Base-by-base conservation (phyloP, 2,888 invertebrate genomes). In the Conops quadrifasciatus region DNA sequence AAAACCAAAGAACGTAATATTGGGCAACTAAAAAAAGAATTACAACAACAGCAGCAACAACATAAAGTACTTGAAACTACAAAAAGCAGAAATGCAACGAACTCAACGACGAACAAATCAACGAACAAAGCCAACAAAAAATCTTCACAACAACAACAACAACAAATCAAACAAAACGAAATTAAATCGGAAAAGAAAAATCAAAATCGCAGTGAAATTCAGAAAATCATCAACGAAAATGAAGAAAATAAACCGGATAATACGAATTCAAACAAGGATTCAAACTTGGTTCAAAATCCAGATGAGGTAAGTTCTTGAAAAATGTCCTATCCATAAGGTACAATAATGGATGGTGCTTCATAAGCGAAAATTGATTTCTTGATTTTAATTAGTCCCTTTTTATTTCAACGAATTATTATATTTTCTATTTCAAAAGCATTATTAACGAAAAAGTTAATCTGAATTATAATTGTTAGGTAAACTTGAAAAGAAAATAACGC, bases 1-100 rank as follows among this genome's bases (percentile, higher is more conserved):
- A 90, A 90, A 88, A 89, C 90, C 87, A 90, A 90, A 86, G 90
- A 90, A 86, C 88, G 90, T 83, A 87, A 88, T 83, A 89, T 90
- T 81, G 87, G 88, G 85, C 90, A 89, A 85, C 79, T 85, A 67
- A 85, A 80, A 76, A 85, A 84, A 78, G 85, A 85, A 77, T 79
- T 83, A 78, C 81, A 82, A 79, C 79, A 78, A 76, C 78, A 82
- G 79, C 79, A 78, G 76, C 78, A 83, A 77, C 84, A 84, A 79
- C 80, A 74, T 78, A 75, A 77, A 75, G 67, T 72, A 66, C 67
- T 75, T 47, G 64, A 59, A 66, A 71, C 58, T 49, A 74, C 73
- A 72, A 81, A 79, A 69, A 79, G 80, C 80, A 82, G 78, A 80
- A 81, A 79, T 78, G 77, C 79, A 79, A 78, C 78, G 76, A 81